These are phyloP conservation scores for Drosophila dives DNA, from an alignment of 2,888 invertebrate species.

Conservation along the genomic window DNA sequence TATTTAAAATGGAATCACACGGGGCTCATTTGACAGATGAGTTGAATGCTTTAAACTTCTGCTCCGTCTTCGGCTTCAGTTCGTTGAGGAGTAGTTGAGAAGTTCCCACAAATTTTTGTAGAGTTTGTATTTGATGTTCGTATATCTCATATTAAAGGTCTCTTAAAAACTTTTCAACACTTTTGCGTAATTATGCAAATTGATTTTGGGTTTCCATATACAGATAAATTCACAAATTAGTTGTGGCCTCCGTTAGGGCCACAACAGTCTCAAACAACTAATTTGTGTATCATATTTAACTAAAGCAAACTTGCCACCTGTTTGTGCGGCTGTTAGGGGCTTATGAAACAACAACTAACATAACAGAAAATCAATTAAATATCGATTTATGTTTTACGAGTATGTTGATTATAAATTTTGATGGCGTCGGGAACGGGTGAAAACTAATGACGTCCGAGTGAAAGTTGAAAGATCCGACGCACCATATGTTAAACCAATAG, in stretches of 20 bases:
- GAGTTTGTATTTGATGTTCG: not conserved
- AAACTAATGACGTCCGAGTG: slow-evolving; percentile 73
- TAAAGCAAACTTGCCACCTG: slow-evolving; percentile 49
- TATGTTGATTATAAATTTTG: slow-evolving; percentile 25
- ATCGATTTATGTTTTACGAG: slow-evolving; percentile 65
- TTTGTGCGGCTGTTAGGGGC: slow-evolving; percentile 13
- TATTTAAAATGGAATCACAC: slow-evolving; percentile 31
- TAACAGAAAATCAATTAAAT: slow-evolving; percentile 66
- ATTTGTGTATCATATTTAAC: slow-evolving; percentile 58
- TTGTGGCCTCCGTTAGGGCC: slow-evolving; percentile 11
- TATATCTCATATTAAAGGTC: slow-evolving; percentile 56
- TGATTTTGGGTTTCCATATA: slow-evolving; percentile 9
- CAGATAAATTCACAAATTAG: slow-evolving; percentile 71
- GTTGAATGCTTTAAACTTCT: slow-evolving; percentile 12
- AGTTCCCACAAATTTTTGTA: slow-evolving; percentile 47
- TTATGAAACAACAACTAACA: slow-evolving; percentile 50
- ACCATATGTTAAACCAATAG: slow-evolving; percentile 53
- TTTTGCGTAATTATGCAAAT: slow-evolving; percentile 74
- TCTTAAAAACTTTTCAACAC: slow-evolving; percentile 45
- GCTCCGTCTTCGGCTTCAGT: slow-evolving; percentile 27
- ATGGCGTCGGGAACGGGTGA: slow-evolving; percentile 46
- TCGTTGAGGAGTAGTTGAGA: slow-evolving; percentile 28
- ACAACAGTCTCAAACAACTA: slow-evolving; percentile 26
- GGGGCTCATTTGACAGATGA: slow-evolving; percentile 18
- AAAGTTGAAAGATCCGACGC: slow-evolving; percentile 56